A percentile compares a stretch with the other conserved stretches of the same genome.
Conservation (phyloP, 2,888 invertebrate species). For the Eupithecia centaureata region DNA sequence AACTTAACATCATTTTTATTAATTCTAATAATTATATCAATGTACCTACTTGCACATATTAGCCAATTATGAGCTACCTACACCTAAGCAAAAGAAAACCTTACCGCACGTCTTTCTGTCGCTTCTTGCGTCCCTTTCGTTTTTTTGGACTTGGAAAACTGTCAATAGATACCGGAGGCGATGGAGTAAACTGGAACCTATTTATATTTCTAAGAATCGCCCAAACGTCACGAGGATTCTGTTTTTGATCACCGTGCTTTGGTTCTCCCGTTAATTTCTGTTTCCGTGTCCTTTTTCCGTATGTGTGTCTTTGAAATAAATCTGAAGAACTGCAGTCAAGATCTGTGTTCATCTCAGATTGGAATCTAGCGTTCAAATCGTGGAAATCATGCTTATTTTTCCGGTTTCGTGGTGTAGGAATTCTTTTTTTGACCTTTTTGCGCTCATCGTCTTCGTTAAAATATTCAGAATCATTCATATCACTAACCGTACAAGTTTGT, state of each 20-base stretch:
- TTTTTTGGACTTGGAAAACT: slow-evolving; percentile 55
- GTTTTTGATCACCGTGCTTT: slow-evolving; percentile 44
- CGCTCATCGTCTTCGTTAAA: slow-evolving; percentile 50
- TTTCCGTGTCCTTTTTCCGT: slow-evolving; percentile 34
- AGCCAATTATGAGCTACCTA: neutral
- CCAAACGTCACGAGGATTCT: slow-evolving; percentile 67
- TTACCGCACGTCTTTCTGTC: slow-evolving; percentile 61
- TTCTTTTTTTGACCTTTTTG: slow-evolving; percentile 58
- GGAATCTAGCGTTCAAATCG: slow-evolving; percentile 62
- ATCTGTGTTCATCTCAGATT: slow-evolving; percentile 60
- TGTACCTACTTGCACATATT: neutral
- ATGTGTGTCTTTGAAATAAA: slow-evolving; percentile 55
- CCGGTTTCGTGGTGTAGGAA: slow-evolving; percentile 43
- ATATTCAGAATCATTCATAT: slow-evolving; percentile 74
- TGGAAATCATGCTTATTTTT: slow-evolving; percentile 56
- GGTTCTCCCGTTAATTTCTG: slow-evolving; percentile 30
- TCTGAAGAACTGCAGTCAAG: slow-evolving; percentile 67
- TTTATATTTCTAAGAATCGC: slow-evolving; percentile 70
- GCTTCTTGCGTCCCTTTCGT: slow-evolving; percentile 50
- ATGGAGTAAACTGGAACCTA: slow-evolving; percentile 65
- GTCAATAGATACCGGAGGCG: slow-evolving; percentile 66
- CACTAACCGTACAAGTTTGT: slow-evolving; percentile 69
- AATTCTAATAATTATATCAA: neutral
- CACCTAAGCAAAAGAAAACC: neutral
- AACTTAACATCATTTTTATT: neutral